These are phyloP conservation scores for Phengaris alcon DNA, from an alignment of 2,888 invertebrate species.

Conservation along the genomic window DNA sequence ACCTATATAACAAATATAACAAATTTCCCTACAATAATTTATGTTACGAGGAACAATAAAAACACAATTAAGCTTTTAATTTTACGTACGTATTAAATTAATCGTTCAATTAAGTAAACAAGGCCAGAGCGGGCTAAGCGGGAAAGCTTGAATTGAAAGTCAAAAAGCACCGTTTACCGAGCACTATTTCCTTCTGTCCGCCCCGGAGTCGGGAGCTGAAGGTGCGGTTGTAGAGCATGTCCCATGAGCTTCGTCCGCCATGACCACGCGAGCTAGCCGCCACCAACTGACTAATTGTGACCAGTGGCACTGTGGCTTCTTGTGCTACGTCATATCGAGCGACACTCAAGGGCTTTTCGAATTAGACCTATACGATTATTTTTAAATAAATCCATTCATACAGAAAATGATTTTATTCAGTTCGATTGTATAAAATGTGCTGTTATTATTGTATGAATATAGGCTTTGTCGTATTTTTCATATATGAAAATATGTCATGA, in stretches of 20 bases:
- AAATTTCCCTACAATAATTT: too few species aligned
- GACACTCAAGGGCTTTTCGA: slow-evolving; percentile 15
- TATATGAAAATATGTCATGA: background rate
- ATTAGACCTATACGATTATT: background rate
- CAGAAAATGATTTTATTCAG: too few species aligned
- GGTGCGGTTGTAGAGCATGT: slow-evolving; percentile 66
- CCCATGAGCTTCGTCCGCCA: slow-evolving; percentile 38
- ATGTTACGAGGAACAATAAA: too few species aligned
- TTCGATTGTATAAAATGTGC: too few species aligned
- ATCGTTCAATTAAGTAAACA: too few species aligned
- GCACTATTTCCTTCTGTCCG: slow-evolving; percentile 83
- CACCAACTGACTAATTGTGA: slow-evolving; percentile 55
- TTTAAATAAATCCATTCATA: background rate
- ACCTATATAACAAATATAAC: background rate
- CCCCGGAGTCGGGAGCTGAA: slow-evolving; percentile 81
- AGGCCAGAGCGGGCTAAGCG: background rate
- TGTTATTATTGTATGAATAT: too few species aligned
- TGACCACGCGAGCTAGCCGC: slow-evolving; percentile 47
- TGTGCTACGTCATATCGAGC: slow-evolving; percentile 34
- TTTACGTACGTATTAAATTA: too few species aligned
- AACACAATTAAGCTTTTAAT: too few species aligned
- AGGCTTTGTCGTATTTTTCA: too few species aligned
- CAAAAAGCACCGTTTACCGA: slow-evolving; percentile 73
- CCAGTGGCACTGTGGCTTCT: slow-evolving; percentile 39
- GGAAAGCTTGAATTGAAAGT: background rate